Percentiles rank a stretch among this genome's conserved stretches.
phyloP scores from a whole-genome alignment of 1,140 invertebrate species.

The Tetragnatha versicolor region DNA sequence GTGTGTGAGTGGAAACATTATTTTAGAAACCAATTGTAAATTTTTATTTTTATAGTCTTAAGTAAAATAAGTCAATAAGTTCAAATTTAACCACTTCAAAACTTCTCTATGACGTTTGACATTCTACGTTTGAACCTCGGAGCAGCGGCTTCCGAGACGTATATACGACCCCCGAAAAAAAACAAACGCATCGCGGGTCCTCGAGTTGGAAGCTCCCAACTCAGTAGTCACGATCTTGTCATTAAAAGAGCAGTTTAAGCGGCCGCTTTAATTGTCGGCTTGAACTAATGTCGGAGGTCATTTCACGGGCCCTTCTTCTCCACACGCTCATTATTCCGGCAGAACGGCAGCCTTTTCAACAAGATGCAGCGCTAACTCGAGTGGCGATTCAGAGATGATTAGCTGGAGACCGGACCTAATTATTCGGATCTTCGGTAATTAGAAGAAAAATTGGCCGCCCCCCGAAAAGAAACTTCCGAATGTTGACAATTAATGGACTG shows the following conservation, averaged over 20 bases:
- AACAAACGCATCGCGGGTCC: neutral
- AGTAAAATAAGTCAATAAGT: too few species aligned
- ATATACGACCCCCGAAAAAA: neutral
- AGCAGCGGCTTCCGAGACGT: neutral
- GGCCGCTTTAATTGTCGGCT: slow-evolving; percentile 10
- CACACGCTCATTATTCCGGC: neutral
- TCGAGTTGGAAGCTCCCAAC: neutral
- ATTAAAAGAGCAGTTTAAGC: slow-evolving; percentile 5
- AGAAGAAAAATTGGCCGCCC: neutral
- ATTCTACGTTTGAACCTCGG: neutral
- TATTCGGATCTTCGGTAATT: neutral
- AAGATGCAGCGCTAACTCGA: neutral
- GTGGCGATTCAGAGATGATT: neutral
- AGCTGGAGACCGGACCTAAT: neutral
- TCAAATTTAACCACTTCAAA: too few species aligned
- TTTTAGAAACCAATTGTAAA: too few species aligned
- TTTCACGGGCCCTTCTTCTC: neutral
- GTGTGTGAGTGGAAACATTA: too few species aligned
- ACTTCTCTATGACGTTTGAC: too few species aligned
- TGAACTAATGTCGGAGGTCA: neutral
- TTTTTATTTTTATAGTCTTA: too few species aligned
- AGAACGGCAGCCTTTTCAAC: neutral
- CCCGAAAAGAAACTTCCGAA: too few species aligned
- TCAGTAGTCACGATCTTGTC: slow-evolving; percentile 9
- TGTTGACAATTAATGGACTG: too few species aligned